Base-by-base conservation (phyloP, 1,140 invertebrate genomes). In the Bilobella aurantiaca region DNA sequence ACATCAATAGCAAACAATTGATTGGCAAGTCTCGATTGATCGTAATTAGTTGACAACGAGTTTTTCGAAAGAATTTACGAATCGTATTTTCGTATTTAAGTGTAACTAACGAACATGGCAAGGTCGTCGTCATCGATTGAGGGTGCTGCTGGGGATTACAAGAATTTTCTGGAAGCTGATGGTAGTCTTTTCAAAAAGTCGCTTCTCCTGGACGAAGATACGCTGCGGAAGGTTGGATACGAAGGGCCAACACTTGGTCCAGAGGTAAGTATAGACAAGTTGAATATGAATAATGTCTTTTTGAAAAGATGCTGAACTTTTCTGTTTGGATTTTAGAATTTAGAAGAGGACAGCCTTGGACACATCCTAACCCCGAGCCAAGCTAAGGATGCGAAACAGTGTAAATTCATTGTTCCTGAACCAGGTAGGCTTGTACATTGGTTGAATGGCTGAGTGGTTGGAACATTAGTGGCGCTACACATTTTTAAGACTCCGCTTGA, bases 391-490 rank as follows among this genome's bases (percentile, higher is more conserved):
- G 66, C 65, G 32, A 21, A 58, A 16, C 64, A 70, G 23, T 66
- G 65, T 58, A 73, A 73, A 67, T 73, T 73, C 47, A 70, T 73
- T 30, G 64, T 73, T 18, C 71, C 71, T 60, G n/a, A 27, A 12
- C 68, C 68, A 29, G 71, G 71, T 69, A 66, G 53, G 5, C 25
- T 23, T 49, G 23, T 23, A 37, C n/a, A 8, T 25, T 62, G 18
- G 12, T 8, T 2, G 37, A 62, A 12, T 8, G 49, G 3, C 25
- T 12, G 34, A 61, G 5, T 37, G 21, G 37, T 58, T n/a, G n/a
- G n/a, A n/a, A n/a, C n/a, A n/a, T n/a, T n/a, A n/a, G n/a, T n/a
- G n/a, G n/a, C n/a, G n/a, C n/a, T n/a, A n/a, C n/a, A n/a, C n/a
- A n/a, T n/a, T n/a, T n/a, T n/a, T n/a, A n/a, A n/a, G n/a, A n/a